phyloP scores from a whole-genome alignment of 2,113 vertebrate genomes.

The Cariama cristata region DNA sequence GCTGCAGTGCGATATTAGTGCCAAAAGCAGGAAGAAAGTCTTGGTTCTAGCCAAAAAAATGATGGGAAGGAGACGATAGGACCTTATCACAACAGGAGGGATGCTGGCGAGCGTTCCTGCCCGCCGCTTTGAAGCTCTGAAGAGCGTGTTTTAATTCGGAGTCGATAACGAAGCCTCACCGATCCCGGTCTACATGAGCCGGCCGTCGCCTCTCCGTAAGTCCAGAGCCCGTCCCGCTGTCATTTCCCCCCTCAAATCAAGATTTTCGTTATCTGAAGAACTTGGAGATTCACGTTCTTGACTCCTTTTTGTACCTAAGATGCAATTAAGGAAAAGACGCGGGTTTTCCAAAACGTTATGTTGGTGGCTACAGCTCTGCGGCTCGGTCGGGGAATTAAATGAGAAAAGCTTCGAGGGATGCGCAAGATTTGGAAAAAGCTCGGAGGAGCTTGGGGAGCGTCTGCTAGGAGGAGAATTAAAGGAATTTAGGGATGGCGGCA shows the following conservation, averaged over 20 bases:
- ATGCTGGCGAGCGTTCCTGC: background rate
- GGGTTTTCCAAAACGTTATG: background rate
- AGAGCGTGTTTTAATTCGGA: background rate
- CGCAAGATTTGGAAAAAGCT: background rate
- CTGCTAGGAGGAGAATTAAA: background rate
- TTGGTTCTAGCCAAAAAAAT: background rate
- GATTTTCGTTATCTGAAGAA: background rate
- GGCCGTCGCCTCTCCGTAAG: background rate
- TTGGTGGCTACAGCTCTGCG: background rate
- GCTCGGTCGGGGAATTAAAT: background rate
- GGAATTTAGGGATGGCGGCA: background rate
- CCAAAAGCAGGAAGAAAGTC: background rate
- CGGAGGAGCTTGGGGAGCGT: no score
- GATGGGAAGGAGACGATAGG: background rate
- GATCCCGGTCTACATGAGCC: background rate
- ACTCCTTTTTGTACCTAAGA: background rate
- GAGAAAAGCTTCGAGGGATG: background rate
- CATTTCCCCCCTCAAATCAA: no score
- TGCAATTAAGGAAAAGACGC: background rate
- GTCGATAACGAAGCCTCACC: background rate
- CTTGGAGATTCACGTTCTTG: rapidly evolving
- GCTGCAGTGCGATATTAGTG: background rate
- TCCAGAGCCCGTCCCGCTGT: background rate
- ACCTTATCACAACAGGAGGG: background rate
- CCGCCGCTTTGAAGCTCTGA: background rate